Evolutionary conservation across 2,113 vertebrate species (phyloP).

Genomic region (Alectura lathami): DNA sequence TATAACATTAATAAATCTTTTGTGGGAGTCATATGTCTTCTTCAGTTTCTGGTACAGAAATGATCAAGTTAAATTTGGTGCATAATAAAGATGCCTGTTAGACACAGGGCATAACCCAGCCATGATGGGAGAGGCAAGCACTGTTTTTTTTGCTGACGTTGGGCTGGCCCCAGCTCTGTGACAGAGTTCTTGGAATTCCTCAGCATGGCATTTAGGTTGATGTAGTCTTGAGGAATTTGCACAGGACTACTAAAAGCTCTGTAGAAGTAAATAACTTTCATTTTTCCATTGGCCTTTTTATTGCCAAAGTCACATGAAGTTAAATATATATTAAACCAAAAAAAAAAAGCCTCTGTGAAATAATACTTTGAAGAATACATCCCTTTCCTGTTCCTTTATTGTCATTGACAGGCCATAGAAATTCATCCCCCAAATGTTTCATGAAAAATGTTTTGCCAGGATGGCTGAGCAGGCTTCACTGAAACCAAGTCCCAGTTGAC

Average conservation of each 20-base stretch:
- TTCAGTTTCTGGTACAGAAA: background rate
- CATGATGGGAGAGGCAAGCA: background rate
- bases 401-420: conserved; percentile 42
- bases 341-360: background rate
- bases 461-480: conserved; percentile 1
- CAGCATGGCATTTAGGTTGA: rapidly evolving
- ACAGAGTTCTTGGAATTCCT: background rate
- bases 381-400: conserved; percentile 1
- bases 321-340: background rate
- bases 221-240: background rate
- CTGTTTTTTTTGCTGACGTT: background rate
- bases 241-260: background rate
- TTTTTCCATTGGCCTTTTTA: background rate
- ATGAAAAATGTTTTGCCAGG: conserved; percentile 52
- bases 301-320: background rate
- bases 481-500: conserved; percentile 37
- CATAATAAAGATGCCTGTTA: background rate
- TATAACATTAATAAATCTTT: background rate
- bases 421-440: conserved; percentile 35
- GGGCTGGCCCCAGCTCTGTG: background rate
- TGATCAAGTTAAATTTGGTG: background rate
- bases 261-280: background rate
- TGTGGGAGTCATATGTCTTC: background rate
- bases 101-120: background rate
- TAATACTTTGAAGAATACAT: background rate